Evolutionary conservation across 1,140 invertebrate species (phyloP).

Genomic region (Zaprionus lachaisei): DNA sequence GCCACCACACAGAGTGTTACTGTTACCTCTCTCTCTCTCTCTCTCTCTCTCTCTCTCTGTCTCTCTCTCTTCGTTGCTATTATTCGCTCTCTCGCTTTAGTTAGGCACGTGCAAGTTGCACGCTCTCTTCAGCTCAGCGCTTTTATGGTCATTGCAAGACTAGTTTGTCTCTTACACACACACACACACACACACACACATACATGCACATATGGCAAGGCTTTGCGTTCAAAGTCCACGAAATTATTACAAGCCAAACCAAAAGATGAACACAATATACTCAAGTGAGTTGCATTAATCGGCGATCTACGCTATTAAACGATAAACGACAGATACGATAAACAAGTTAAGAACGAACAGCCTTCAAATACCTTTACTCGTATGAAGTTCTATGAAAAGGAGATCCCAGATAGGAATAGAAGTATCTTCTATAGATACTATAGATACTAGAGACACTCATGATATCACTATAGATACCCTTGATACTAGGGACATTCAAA

Average conservation of each 20-base stretch:
- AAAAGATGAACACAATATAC: slow-evolving; percentile 30
- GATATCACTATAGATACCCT: not conserved
- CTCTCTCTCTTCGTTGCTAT: not conserved
- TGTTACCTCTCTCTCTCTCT: slow-evolving; percentile 2
- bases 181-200: slow-evolving; percentile 17
- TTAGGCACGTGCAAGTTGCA: slow-evolving; percentile 54
- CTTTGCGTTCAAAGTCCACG: slow-evolving; percentile 38
- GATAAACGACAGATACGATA: not conserved
- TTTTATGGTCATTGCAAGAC: slow-evolving; percentile 49
- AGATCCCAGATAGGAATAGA: not conserved
- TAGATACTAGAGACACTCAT: not conserved
- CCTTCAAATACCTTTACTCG: not conserved
- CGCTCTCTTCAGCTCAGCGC: slow-evolving; percentile 27
- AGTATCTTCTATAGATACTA: not conserved
- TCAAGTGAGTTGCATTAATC: slow-evolving; percentile 7
- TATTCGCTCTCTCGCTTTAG: not conserved
- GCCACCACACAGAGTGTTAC: not conserved
- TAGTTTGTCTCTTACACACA: slow-evolving; percentile 35
- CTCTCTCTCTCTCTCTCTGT: not conserved
- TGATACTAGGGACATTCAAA: not conserved
- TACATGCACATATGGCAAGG: not conserved
- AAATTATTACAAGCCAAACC: slow-evolving; percentile 28
- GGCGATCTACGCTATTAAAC: slow-evolving; percentile 6
- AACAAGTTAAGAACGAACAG: not conserved
- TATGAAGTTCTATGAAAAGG: not conserved